Base-by-base conservation (phyloP, 2,888 invertebrate genomes). In the Julus scanicus region DNA sequence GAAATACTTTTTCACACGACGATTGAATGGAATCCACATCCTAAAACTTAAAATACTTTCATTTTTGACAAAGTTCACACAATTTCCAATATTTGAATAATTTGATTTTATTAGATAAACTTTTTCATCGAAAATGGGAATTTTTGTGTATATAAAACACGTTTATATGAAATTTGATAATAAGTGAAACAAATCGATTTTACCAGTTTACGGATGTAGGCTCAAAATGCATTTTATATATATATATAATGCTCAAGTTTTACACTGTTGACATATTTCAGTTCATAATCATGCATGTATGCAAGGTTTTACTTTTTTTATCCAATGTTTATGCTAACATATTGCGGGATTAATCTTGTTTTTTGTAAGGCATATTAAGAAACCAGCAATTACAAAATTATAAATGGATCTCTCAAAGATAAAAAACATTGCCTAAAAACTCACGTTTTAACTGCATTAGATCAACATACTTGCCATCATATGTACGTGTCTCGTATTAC, bases 401-500 rank as follows among this genome's bases (percentile, higher is more conserved):
- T 6, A 63, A 63, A 63, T n/a, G 63, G 17, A 63, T 63, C 63
- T n/a, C n/a, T n/a, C n/a, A 63, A 15, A n/a, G n/a, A n/a, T n/a
- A 13, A 63, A 63, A 63, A 63, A 63, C 4, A 63, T 63, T 63
- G 63, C 3, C 63, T 63, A 63, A 63, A 63, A 63, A 63, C 53
- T 63, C 63, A n/a, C 6, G 63, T 63, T 63, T 63, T n/a, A 63
- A 63, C 63, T n/a, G 63, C 63, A 63, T 63, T 63, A 63, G 63
- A 15, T n/a, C n/a, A n/a, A 63, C 63, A 63, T 17, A 63, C 63
- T n/a, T n/a, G 63, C 63, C n/a, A 15, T 5, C n/a, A n/a, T 44
- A 44, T n/a, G n/a, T n/a, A 63, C 63, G 63, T 63, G 63, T 63
- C n/a, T 13, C 63, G 63, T 63, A 17, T 3, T 63, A 17, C 17